Percentiles rank a stretch among this genome's conserved stretches.
These are phyloP conservation scores for Zaprionus davidi DNA, from an alignment of 1,140 invertebrate genomes.

Conservation along the genomic window DNA sequence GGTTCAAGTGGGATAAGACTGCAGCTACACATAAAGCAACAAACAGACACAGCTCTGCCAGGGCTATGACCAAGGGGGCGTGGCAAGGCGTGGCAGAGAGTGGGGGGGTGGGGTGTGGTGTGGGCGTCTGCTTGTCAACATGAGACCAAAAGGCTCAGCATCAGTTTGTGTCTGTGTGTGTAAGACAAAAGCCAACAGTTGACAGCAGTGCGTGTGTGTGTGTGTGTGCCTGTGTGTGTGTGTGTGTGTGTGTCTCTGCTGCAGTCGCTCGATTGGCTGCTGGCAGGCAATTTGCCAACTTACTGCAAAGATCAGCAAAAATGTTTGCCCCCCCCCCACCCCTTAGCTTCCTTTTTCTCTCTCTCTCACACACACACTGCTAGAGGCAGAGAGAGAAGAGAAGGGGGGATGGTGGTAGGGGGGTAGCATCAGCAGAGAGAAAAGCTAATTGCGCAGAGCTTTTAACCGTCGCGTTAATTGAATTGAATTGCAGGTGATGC, in stretches of 20 bases:
- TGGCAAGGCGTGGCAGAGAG: not conserved
- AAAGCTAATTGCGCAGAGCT: slow-evolving; percentile 61
- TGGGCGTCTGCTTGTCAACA: slow-evolving; percentile 68
- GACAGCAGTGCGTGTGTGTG: slow-evolving; percentile 43
- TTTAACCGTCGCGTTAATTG: slow-evolving; percentile 76
- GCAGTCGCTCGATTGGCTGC: slow-evolving; percentile 64
- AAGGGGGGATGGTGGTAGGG: not conserved
- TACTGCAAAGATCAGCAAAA: slow-evolving; percentile 81
- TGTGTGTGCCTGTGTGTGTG: slow-evolving; percentile 11
- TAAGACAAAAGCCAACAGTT: slow-evolving; percentile 66
- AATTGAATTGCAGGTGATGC: slow-evolving; percentile 71
- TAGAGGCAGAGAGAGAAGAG: not conserved
- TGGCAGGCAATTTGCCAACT: slow-evolving; percentile 80
- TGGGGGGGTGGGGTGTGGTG: not conserved
- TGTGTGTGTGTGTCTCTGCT: slow-evolving; percentile 37
- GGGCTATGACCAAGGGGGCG: too few relatives aligned
- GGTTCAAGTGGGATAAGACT: slow-evolving; percentile 79
- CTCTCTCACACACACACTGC: slow-evolving; percentile 12
- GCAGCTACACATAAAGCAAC: slow-evolving; percentile 42
- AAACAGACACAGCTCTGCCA: slow-evolving; percentile 18
- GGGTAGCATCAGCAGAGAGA: slow-evolving; percentile 14
- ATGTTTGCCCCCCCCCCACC: slow-evolving; percentile 37
- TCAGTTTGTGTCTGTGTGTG: slow-evolving; percentile 41
- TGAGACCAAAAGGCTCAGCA: slow-evolving; percentile 66
- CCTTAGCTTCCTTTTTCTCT: too few relatives aligned